Conservation (phyloP, 2,797 vertebrate species). For the Smutsia temminckii region DNA sequence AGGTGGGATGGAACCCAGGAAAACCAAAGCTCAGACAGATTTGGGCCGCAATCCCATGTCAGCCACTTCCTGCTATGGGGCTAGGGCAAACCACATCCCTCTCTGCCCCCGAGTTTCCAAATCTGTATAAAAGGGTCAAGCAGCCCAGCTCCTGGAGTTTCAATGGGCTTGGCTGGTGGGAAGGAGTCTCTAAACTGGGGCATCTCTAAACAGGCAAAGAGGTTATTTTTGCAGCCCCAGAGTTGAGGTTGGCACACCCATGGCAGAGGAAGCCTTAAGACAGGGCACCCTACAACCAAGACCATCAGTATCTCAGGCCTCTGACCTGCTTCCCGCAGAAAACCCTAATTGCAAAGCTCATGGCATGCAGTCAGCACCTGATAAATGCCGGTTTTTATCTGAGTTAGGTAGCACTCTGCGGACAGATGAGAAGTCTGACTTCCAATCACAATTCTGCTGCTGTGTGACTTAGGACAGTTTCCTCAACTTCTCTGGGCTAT, state of each 20-base stretch:
- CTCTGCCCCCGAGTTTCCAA: background rate
- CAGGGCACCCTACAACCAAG: background rate
- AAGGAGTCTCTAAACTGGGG: background rate
- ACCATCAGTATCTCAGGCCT: background rate
- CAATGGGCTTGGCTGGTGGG: background rate
- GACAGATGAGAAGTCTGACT: background rate
- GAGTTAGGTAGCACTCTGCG: background rate
- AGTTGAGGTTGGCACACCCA: background rate
- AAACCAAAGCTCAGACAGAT: background rate
- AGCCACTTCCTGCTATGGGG: background rate
- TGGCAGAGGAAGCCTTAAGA: too few species aligned
- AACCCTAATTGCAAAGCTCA: background rate
- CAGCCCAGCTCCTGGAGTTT: background rate
- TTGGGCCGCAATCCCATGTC: background rate
- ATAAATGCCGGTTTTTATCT: background rate
- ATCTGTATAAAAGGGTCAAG: background rate
- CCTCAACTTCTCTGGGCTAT: background rate
- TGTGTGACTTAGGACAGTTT: background rate
- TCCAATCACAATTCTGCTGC: background rate
- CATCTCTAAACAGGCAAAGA: background rate
- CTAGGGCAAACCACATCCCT: rapidly evolving
- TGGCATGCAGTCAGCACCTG: rapidly evolving
- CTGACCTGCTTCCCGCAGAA: background rate
- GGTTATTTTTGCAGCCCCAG: background rate
- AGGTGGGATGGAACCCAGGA: background rate